Evolutionary conservation across 92 coral and sea anemone species (phyloP).

Genomic region (Heteractis magnifica): DNA sequence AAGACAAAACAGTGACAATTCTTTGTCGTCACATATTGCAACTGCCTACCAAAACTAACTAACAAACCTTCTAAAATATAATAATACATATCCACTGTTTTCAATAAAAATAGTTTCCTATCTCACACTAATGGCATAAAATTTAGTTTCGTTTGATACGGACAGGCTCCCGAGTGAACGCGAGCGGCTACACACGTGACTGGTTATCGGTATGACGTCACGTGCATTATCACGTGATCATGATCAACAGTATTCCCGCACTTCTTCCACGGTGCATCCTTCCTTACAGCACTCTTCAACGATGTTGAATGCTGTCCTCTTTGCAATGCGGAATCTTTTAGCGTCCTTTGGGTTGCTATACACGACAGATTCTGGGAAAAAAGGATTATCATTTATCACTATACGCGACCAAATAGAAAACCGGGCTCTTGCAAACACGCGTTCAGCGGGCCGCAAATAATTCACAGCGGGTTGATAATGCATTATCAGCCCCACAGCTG

Average conservation of each 20-base stretch:
- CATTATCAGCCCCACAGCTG: too few relatives aligned
- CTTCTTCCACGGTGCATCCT: constrained; percentile 22
- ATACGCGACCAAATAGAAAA: too few relatives aligned
- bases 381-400: too few relatives aligned
- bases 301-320: neutral
- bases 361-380: neutral
- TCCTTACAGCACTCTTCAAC: constrained; percentile 24
- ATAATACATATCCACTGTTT: neutral
- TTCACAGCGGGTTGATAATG: too few relatives aligned
- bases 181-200: neutral
- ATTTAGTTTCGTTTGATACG: neutral
- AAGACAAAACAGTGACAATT: neutral
- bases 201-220: neutral
- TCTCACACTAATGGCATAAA: too few relatives aligned
- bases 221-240: constrained; percentile 10
- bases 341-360: neutral
- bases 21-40: neutral
- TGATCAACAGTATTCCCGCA: constrained; percentile 20
- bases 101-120: neutral
- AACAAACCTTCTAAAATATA: neutral
- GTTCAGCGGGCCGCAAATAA: too few relatives aligned
- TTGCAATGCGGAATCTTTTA: neutral
- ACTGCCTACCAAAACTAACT: neutral
- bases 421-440: too few relatives aligned
- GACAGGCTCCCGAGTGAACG: neutral